Percentiles rank a stretch among this genome's conserved stretches.
These are phyloP conservation scores for Meloe dianella DNA, from an alignment of 2,888 invertebrate genomes.

Conservation along the genomic window DNA sequence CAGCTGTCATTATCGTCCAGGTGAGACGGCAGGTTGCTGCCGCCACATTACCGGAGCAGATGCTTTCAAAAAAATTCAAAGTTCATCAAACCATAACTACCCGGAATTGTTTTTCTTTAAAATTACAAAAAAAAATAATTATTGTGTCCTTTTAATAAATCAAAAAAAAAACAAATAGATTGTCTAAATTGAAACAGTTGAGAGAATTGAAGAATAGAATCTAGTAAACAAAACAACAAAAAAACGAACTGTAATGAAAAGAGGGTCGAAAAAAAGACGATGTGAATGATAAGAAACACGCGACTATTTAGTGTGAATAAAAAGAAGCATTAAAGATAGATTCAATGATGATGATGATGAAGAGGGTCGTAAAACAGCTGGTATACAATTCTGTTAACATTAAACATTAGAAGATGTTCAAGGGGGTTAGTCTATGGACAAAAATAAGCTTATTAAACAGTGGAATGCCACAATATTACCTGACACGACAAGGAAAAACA, in stretches of 20 bases:
- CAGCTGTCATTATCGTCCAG: constrained; percentile 44
- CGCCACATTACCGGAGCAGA: constrained; percentile 36
- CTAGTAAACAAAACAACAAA: neutral
- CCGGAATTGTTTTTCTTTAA: too few species aligned
- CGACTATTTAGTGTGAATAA: constrained; percentile 3
- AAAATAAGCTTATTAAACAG: neutral
- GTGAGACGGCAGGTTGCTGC: constrained; percentile 49
- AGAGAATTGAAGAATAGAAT: neutral
- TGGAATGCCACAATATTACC: neutral
- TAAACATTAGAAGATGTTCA: neutral
- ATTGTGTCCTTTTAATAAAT: neutral
- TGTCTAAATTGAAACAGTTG: neutral
- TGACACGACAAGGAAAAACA: neutral
- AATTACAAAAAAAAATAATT: too few species aligned
- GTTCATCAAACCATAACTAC: constrained; percentile 6
- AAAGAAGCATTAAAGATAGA: neutral
- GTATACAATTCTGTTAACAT: constrained; percentile 14
- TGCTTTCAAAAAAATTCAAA: constrained; percentile 28
- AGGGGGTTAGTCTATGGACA: neutral
- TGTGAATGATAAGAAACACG: constrained; percentile 22
- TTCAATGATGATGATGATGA: neutral
- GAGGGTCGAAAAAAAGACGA: constrained; percentile 13
- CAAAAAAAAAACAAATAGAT: neutral
- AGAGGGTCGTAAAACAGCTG: constrained; percentile 15
- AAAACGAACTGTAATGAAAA: neutral